Conservation (phyloP, 2,888 invertebrate species). For the Drosophila longiperda region DNA sequence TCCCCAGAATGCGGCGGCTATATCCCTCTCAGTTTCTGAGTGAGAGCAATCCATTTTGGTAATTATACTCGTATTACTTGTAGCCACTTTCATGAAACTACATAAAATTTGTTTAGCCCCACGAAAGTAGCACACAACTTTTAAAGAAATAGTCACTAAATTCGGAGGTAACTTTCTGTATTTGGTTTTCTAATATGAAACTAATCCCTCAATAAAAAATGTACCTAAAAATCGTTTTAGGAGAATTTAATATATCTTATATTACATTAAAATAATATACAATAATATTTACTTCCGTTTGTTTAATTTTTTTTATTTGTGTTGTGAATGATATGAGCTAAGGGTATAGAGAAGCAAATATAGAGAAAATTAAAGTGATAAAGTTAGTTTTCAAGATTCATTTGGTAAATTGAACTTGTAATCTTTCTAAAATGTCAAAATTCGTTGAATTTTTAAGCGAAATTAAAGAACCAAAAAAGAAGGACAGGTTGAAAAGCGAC, state of each 20-base stretch:
- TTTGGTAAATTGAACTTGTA: constrained; percentile 27
- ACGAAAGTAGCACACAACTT: too few relatives aligned
- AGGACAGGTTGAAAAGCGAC: constrained; percentile 18
- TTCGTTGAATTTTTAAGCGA: constrained; percentile 31
- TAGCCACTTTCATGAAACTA: too few relatives aligned
- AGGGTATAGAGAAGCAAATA: not conserved
- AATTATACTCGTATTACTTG: too few relatives aligned
- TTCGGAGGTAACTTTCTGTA: too few relatives aligned
- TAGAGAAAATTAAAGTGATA: not conserved
- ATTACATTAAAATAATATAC: not conserved
- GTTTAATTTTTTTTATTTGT: not conserved
- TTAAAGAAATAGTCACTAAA: too few relatives aligned
- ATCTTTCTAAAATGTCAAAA: constrained; percentile 9
- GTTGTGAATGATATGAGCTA: not conserved
- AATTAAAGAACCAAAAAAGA: constrained; percentile 3
- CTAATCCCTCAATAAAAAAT: not conserved
- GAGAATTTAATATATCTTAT: too few relatives aligned
- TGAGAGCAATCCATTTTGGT: too few relatives aligned
- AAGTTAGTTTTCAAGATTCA: constrained; percentile 11
- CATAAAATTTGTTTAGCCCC: too few relatives aligned
- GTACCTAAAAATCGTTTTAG: too few relatives aligned
- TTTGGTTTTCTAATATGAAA: too few relatives aligned
- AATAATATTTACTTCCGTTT: not conserved
- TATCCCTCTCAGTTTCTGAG: too few relatives aligned
- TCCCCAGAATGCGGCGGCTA: too few relatives aligned